These are phyloP conservation scores for Netelia fuscicornis DNA, from an alignment of 2,888 invertebrate species.

Conservation along the genomic window DNA sequence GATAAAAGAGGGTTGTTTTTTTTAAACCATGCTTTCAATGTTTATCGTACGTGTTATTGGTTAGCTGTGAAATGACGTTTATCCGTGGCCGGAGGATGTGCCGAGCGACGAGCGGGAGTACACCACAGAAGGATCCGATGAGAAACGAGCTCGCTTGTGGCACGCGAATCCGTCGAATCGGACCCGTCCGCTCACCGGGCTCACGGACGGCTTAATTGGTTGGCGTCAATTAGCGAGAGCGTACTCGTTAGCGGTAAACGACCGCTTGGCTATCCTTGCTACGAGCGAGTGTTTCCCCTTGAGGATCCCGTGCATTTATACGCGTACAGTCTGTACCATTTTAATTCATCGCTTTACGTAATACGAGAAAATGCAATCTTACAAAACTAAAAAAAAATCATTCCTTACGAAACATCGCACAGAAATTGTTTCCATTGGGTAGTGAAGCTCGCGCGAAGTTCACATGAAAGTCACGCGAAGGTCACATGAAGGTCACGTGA, in stretches of 20 bases:
- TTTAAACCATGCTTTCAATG: background rate
- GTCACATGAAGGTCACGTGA: no score
- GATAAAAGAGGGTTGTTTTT: no score
- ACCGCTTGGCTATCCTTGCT: constrained; percentile 57
- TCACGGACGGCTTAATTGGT: constrained; percentile 72
- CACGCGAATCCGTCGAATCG: constrained; percentile 70
- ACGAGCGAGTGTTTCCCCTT: constrained; percentile 36
- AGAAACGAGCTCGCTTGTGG: constrained; percentile 50
- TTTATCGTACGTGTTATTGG: background rate
- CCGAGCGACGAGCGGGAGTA: background rate
- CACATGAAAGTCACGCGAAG: no score
- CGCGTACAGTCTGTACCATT: background rate
- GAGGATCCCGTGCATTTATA: constrained; percentile 6
- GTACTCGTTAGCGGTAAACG: constrained; percentile 78
- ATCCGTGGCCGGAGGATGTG: background rate
- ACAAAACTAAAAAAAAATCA: no score
- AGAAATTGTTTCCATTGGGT: no score
- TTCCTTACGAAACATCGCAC: no score
- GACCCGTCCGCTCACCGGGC: constrained; percentile 56
- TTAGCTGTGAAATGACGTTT: background rate
- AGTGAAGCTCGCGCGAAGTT: no score
- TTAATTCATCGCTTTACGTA: constrained; percentile 6
- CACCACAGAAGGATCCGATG: constrained; percentile 20
- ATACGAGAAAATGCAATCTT: no score
- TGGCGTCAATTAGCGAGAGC: constrained; percentile 77